Evolutionary conservation across 2,113 vertebrate genomes (phyloP), one percentile per base, ranked within the genome.

Genomic region (Mungos mungo): DNA sequence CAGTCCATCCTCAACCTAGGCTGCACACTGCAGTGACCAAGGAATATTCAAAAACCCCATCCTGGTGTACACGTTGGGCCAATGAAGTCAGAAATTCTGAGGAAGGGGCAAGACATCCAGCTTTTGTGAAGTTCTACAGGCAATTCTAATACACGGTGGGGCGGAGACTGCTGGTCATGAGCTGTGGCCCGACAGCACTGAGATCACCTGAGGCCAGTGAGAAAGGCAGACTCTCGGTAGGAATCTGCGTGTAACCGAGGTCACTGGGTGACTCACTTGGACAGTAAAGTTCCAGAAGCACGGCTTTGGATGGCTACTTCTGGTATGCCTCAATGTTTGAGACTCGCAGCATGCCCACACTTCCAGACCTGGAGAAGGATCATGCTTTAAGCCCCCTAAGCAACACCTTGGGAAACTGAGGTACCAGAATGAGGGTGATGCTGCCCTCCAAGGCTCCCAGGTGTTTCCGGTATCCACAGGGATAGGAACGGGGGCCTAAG

Each of bases 271-370:
- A 33, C 71, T 76, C 38, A 0, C 14, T n/a, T 27, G 14, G 4
- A n/a, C 23, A 0, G 8, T 25, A 33, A 38, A 12, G 65, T 45
- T 76, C 71, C 50, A 19, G 69, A 23, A 25, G 85, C 31, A 3
- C 0, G 14, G n/a, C 41, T 57, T 52, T 19, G 4, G n/a, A 27
- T 2, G 69, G 2, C 69, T 5, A 31, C 29, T 13, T 60, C 31
- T 54, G 1, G 19, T 5, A 0, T 0, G 29, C 16, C 23, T 52
- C 15, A 5, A 50, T 3, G 10, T n/a, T 4, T 27, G 33, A 81
- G 19, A 80, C 5, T 85, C 41, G 23, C 4, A 5, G 35, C 45
- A 77, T 12, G 0, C 27, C 14, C 19, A 38, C 13, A 7, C 25
- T 35, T 10, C 60, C 23, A 16, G 27, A 13, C 18, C 54, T 66